Evolutionary conservation across 2,113 vertebrate genomes (phyloP).

Genomic region (Ochotona princeps): DNA sequence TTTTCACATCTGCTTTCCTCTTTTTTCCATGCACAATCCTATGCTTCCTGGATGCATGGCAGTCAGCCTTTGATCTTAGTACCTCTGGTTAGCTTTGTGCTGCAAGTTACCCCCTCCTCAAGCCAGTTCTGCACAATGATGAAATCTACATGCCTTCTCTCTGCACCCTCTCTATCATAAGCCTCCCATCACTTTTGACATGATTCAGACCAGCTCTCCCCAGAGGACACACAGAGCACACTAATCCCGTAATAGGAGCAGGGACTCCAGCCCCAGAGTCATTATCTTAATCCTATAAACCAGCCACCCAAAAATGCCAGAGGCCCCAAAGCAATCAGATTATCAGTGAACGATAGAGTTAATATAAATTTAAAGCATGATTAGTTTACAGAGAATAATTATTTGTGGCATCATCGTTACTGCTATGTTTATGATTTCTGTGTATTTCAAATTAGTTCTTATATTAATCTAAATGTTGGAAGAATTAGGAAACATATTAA

Average conservation of each 20-base stretch:
- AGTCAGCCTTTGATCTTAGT: slow-evolving; percentile 76
- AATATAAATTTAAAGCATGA: neutral
- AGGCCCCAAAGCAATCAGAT: neutral
- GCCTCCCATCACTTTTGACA: slow-evolving; percentile 40
- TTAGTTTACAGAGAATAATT: neutral
- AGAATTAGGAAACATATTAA: slow-evolving; percentile 41
- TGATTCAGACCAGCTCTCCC: slow-evolving; percentile 62
- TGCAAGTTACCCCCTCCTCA: slow-evolving; percentile 66
- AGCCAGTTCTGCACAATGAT: slow-evolving; percentile 67
- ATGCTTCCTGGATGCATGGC: slow-evolving; percentile 67
- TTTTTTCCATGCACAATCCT: slow-evolving; percentile 63
- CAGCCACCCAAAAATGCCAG: neutral
- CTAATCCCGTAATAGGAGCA: slow-evolving; percentile 50
- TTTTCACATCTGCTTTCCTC: slow-evolving; percentile 83
- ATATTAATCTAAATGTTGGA: neutral
- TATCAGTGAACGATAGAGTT: neutral
- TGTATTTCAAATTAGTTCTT: neutral
- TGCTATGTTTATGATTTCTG: slow-evolving; percentile 1
- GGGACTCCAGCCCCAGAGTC: neutral
- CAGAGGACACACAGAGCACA: neutral
- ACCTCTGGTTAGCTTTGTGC: slow-evolving; percentile 55
- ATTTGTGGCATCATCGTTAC: neutral
- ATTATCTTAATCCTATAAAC: slow-evolving; percentile 45
- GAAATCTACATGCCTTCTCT: slow-evolving; percentile 71
- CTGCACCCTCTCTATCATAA: slow-evolving; percentile 59